Evolutionary conservation across 2,888 invertebrate genomes (phyloP).

Genomic region (Napeogenes inachia): DNA sequence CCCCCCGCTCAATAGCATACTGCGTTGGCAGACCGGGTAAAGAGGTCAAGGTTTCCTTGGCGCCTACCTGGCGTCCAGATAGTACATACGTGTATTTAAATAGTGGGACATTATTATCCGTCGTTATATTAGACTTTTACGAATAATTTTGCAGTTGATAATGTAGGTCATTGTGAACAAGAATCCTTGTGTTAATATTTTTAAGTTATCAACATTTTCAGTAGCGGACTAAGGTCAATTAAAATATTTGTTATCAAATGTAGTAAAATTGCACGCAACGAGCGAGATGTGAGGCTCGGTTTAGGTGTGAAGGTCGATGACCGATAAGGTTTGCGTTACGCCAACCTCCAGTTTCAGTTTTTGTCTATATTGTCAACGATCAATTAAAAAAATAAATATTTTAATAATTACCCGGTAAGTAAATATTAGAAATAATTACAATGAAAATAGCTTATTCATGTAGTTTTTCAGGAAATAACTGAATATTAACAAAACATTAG

Average conservation of each 20-base stretch:
- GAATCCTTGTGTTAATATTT: too few species aligned
- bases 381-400: too few species aligned
- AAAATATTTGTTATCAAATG: constrained; percentile 8
- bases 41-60: constrained; percentile 67
- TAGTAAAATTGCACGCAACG: constrained; percentile 35
- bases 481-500: constrained; percentile 9
- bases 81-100: constrained; percentile 31
- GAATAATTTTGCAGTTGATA: background rate
- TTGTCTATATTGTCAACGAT: constrained; percentile 8
- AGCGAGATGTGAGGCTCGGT: constrained; percentile 71
- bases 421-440: background rate
- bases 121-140: background rate
- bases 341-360: constrained; percentile 48
- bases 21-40: constrained; percentile 43
- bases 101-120: background rate
- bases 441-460: too few species aligned
- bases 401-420: background rate
- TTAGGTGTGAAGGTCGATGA: constrained; percentile 75
- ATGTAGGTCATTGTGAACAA: too few species aligned
- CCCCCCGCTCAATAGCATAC: constrained; percentile 33
- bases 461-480: background rate
- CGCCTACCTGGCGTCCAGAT: constrained; percentile 61
- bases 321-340: constrained; percentile 70
- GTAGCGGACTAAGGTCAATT: background rate
- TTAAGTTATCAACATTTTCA: background rate